Evolutionary conservation across 2,797 vertebrate species (phyloP), one percentile per base, ranked within the genome.

Genomic region (Lutjanus argentimaculatus): DNA sequence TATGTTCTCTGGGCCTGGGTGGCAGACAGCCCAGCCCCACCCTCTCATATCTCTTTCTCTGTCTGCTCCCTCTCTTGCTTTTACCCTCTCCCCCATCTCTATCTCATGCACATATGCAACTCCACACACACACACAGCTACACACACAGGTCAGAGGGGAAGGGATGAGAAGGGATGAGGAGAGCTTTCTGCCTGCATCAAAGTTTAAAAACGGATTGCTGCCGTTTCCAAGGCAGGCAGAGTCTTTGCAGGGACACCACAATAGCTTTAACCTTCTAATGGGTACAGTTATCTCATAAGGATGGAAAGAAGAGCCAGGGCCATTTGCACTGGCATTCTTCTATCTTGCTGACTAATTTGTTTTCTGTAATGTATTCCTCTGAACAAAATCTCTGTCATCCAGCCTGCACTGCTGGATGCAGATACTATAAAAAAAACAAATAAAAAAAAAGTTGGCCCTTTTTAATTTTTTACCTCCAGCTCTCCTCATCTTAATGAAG

Each of bases 1-100:
- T 94, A 96, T 95, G 94, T 95, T 93, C 94, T 91, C 88, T 85
- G 88, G 92, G 93, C 92, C 91, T 92, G 87, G 91, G 89, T 93
- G 88, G 91, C 90, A 96, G 94, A 94, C 95, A 95, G 93, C 89
- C 78, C 89, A 84, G 92, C 91, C 88, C 89, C 92, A 77, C 91
- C 89, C 93, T 88, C 93, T 93, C 86, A 92, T 95, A 91, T 91
- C 86, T 91, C 84, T 88, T 83, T 83, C 85, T 87, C 72, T 88
- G 86, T 89, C 90, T 91, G 76, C 74, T 84, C 83, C 75, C 67
- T 89, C 71, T 78, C 88, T 82, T 68, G 22, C 85, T 75, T 72
- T 81, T 74, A 81, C 88, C 57, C 25, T 65, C 72, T 59, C 64
- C 65, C 53, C 15, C 25, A 63, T 77, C 62, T 83, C 64, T 82